Percentiles rank a stretch among this genome's conserved stretches.
Conservation (phyloP, 2,113 vertebrate genomes). For the Delphinapterus leucas region DNA sequence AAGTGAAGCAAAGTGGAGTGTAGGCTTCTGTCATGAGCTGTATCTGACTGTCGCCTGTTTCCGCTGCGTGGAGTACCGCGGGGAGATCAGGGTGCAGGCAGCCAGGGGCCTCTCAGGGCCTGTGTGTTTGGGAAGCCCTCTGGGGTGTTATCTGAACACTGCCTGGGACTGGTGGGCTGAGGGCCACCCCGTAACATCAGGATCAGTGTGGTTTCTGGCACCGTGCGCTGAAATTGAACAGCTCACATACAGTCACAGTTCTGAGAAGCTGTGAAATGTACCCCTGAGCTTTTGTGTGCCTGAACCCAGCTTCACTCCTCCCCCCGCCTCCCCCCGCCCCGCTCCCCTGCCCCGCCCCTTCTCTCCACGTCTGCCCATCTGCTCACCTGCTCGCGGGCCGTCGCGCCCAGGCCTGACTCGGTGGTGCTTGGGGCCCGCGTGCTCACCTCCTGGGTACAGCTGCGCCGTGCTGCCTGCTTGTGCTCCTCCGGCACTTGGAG, state of each 20-base stretch:
- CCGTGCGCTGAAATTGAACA: not conserved
- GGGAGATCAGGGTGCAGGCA: too few species aligned
- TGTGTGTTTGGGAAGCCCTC: too few species aligned
- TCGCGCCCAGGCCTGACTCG: too few species aligned
- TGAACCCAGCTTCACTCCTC: not conserved
- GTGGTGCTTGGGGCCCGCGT: too few species aligned
- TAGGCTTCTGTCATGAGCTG: not conserved
- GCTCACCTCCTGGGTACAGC: not conserved
- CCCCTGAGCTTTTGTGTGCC: not conserved
- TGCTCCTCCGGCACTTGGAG: not conserved
- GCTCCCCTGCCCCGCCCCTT: too few species aligned
- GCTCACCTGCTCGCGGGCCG: too few species aligned
- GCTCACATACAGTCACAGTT: not conserved
- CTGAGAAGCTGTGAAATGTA: not conserved
- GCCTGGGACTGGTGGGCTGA: too few species aligned
- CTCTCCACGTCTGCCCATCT: too few species aligned
- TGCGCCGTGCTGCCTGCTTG: not conserved
- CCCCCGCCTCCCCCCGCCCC: not conserved
- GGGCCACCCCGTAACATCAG: not conserved
- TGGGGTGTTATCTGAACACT: too few species aligned
- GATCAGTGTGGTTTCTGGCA: not conserved
- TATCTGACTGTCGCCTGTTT: fast-evolving
- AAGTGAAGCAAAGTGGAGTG: not conserved
- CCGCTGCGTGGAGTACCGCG: not conserved
- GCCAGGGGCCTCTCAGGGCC: too few species aligned